Evolutionary conservation across 2,888 invertebrate genomes (phyloP), one percentile per base, ranked within the genome.

Genomic region (Drosophila quinaria): DNA sequence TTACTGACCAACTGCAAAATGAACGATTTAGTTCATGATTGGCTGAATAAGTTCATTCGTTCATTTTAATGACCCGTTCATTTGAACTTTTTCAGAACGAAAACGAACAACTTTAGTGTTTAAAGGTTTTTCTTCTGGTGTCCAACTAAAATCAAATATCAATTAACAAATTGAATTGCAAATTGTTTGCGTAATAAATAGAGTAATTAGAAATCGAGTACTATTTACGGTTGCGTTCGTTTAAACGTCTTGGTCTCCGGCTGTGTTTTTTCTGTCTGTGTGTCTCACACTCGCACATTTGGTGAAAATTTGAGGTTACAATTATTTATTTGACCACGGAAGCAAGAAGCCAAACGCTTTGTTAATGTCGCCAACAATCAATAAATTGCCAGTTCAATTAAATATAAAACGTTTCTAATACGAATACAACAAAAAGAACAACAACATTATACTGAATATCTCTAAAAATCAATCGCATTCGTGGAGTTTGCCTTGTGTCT

Each of bases 301-400:
- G 19, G 50, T 80, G 47, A 68, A 63, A 71, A 62, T 89, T 89
- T 84, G 83, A 84, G 83, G 90, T 85, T 89, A 89, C 63, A 71
- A 66, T 54, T 56, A 73, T 56, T 54, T 56, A 73, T 56, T 76
- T 86, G 80, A 63, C 86, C 80, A 86, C 85, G 73, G 78, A 58
- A 68, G 81, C 78, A 89, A 68, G 68, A 51, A 87, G 65, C 54
- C 60, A 60, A 70, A 76, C 63, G 49, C 60, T n/a, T 55, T 42
- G 72, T 89, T 82, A 87, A 89, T 89, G 87, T 76, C 71, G 68
- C 65, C 63, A 19, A 51, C 29, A 64, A 70, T 35, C 52, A 50
- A 51, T 42, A 65, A 60, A 62, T 74, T 73, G 19, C 42, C 19
- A 25, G 9, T 52, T 46, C 47, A 19, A 56, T 52, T 55, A 5